These are phyloP conservation scores for Platynereis dumerilii DNA, from an alignment of 2,888 invertebrate species.

Conservation along the genomic window DNA sequence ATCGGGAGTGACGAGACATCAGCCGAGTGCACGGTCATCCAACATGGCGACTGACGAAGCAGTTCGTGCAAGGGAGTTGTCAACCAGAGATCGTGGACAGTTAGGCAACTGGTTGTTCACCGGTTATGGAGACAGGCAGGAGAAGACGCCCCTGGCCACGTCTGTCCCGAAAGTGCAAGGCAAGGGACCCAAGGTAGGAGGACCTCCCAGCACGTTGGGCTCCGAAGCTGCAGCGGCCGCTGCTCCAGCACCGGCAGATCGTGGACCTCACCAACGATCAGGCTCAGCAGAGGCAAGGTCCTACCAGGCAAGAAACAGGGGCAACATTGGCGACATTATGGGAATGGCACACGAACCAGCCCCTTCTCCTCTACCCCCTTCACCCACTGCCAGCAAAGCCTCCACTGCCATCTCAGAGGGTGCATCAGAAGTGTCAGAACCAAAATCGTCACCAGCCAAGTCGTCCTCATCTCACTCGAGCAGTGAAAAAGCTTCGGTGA, in stretches of 20 bases:
- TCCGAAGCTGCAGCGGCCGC: slow-evolving; percentile 4
- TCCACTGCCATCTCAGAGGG: no score
- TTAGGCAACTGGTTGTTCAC: slow-evolving; percentile 2
- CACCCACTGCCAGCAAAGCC: not conserved
- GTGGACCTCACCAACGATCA: not conserved
- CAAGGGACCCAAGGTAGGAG: no score
- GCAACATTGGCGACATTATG: not conserved
- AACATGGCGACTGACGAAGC: no score
- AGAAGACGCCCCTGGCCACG: no score
- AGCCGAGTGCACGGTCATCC: no score
- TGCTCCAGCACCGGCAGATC: not conserved
- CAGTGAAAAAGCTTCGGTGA: no score
- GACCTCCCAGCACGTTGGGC: not conserved
- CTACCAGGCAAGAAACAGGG: not conserved
- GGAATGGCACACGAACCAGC: not conserved
- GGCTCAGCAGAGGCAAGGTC: not conserved
- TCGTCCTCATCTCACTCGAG: no score
- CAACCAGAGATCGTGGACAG: not conserved
- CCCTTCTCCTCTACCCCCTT: not conserved
- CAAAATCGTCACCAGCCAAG: no score
- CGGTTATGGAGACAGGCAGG: not conserved
- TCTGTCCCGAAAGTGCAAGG: no score
- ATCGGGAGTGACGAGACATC: no score
- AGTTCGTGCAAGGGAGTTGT: not conserved
- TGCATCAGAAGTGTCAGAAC: no score